Conservation (phyloP, 2,797 vertebrate species). For the Cheirogaleus major region DNA sequence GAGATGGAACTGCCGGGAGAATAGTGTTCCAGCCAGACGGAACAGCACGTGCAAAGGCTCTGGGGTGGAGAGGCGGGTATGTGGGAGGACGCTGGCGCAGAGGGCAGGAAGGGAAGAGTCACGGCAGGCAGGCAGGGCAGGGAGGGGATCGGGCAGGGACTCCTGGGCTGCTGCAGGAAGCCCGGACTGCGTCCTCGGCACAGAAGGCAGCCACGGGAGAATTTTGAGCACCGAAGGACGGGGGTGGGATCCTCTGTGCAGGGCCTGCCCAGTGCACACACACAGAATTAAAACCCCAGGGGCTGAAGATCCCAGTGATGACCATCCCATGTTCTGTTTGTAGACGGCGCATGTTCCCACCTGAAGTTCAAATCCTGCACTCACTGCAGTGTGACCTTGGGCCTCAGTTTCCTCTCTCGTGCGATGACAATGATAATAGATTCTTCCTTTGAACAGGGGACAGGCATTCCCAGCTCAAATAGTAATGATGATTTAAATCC, state of each 20-base stretch:
- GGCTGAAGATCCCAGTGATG: background rate
- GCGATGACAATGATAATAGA: background rate
- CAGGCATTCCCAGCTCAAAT: rapidly evolving
- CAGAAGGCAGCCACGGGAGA: background rate
- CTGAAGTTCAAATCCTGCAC: background rate
- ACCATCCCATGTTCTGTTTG: background rate
- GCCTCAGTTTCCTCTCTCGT: background rate
- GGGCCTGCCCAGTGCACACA: background rate
- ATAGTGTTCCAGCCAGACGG: background rate
- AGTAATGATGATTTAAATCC: background rate
- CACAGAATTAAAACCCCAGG: too few relatives aligned
- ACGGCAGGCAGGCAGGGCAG: background rate
- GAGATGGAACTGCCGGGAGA: rapidly evolving
- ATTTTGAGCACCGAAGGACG: background rate
- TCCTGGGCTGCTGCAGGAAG: background rate
- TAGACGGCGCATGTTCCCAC: background rate
- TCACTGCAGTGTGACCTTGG: background rate
- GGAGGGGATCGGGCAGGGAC: background rate
- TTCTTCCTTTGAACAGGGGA: background rate
- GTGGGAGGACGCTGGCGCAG: background rate
- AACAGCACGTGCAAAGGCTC: background rate
- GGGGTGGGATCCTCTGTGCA: background rate
- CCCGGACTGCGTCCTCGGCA: background rate
- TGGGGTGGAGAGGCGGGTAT: background rate
- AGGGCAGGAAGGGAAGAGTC: background rate